phyloP scores from a whole-genome alignment of 2,113 vertebrate species.

The Perccottus glenii region DNA sequence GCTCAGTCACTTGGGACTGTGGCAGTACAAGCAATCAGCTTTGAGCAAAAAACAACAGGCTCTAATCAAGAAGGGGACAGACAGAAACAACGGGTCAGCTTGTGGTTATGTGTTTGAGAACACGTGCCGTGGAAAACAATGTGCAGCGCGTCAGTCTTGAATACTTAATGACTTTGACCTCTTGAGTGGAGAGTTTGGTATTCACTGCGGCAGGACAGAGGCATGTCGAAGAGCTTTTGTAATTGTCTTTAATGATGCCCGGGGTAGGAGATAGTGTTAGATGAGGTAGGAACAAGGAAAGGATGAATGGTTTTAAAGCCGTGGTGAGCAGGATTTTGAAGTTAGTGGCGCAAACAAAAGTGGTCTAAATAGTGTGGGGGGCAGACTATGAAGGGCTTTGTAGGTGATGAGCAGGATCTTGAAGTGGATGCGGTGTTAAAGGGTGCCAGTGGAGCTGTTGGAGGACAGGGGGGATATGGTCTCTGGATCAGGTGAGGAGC shows the following conservation, averaged over 20 bases:
- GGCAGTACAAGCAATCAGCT: constrained; percentile 37
- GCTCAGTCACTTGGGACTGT: constrained; percentile 6
- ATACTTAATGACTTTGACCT: background rate
- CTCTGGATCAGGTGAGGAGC: too few species aligned
- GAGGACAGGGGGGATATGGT: too few species aligned
- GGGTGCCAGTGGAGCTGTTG: background rate
- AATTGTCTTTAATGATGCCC: background rate
- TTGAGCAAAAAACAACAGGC: constrained; percentile 12
- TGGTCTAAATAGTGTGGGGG: too few species aligned
- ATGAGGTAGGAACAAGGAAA: background rate
- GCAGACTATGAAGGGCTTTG: too few species aligned
- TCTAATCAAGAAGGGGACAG: constrained; percentile 39
- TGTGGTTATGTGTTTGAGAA: background rate
- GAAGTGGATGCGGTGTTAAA: background rate
- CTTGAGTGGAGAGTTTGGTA: background rate
- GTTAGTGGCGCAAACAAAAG: too few species aligned
- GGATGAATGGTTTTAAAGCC: background rate
- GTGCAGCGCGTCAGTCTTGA: background rate
- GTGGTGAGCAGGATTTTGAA: too few species aligned
- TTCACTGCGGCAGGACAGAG: background rate
- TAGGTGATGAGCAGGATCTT: too few species aligned
- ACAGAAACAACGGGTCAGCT: constrained; percentile 13
- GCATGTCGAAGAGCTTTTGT: constrained; percentile 3
- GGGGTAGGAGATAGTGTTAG: constrained; percentile 4
- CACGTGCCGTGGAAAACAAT: constrained; percentile 17